phyloP scores from a whole-genome alignment of 2,888 invertebrate species.

The Cordilura impudica region DNA sequence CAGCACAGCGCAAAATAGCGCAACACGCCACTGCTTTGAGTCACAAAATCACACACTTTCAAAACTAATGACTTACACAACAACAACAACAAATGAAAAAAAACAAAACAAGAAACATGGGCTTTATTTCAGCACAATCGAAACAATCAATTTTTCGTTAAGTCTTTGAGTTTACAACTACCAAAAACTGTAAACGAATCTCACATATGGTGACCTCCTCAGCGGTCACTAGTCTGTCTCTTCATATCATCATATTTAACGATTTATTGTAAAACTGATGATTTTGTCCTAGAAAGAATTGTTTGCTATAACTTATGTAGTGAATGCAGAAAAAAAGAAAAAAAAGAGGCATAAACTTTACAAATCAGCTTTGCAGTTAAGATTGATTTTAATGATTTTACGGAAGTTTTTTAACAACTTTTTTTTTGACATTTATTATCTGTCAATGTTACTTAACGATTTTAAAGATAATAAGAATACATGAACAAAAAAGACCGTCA shows the following conservation, averaged over 20 bases:
- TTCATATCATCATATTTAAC: neutral
- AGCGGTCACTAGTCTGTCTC: slow-evolving; percentile 42
- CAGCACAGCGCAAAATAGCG: neutral
- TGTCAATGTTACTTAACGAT: neutral
- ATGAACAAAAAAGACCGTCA: neutral
- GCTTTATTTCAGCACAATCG: neutral
- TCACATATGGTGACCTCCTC: slow-evolving; percentile 30
- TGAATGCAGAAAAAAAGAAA: neutral
- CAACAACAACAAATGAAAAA: too few relatives aligned
- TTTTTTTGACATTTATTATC: neutral
- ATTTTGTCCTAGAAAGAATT: neutral
- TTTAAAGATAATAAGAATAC: neutral
- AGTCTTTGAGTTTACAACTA: slow-evolving; percentile 5
- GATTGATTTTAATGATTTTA: slow-evolving; percentile 5
- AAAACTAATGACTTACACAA: neutral
- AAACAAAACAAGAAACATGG: neutral
- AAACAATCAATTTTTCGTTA: neutral
- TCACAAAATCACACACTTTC: slow-evolving; percentile 3
- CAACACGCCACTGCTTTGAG: slow-evolving; percentile 22
- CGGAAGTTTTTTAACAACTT: slow-evolving; percentile 16
- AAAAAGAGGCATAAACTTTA: neutral
- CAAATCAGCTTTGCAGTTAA: neutral
- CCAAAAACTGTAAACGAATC: neutral
- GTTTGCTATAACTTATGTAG: neutral
- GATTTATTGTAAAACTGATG: neutral